Base-by-base conservation (phyloP, 2,888 invertebrate species). In the Synergus japonicus region DNA sequence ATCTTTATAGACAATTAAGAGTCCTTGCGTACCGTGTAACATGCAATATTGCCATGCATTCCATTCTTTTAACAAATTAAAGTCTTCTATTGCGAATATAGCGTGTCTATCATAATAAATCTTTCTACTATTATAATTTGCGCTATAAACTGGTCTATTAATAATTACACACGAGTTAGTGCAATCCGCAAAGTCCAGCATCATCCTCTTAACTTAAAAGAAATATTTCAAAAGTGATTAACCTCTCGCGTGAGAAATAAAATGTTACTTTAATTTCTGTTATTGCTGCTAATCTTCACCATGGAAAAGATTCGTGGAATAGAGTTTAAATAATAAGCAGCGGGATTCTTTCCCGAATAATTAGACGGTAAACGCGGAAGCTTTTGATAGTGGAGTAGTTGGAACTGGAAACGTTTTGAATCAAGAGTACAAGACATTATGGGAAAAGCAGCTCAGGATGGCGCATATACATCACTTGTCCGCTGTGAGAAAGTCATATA, bases 401-500 rank as follows among this genome's bases (percentile, higher is more conserved):
- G 43, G 12, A 66, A 66, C 43, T 66, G 18, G 41, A 67, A 67
- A 22, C 22, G 22, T 44, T 43, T 44, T 15, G 44, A 41, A 66
- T 15, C 15, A 9, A 13, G 13, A 46, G 46, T 3, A 54, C 65
- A 15, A 41, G 8, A 13, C 22, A 44, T 67, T 67, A 67, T 67
- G 67, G 44, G 67, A 67, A 67, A 67, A 44, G 43, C 41, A 2
- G 18, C n/a, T 9, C 18, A 44, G 44, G 22, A 67, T 67, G 22
- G 18, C 18, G 13, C 18, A 67, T 44, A 15, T 29, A 29, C 29
- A 29, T 29, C 43, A n/a, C 43, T 66, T 15, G 10, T 43, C 43
- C 3, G 41, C 44, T 67, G 44, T 67, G 67, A 44, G 67, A 67
- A 67, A 67, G 66, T 43, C 66, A 66, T 66, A 66, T 29, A 29